phyloP scores from a whole-genome alignment of 2,797 vertebrate species.

The Kryptolebias ocellatus region DNA sequence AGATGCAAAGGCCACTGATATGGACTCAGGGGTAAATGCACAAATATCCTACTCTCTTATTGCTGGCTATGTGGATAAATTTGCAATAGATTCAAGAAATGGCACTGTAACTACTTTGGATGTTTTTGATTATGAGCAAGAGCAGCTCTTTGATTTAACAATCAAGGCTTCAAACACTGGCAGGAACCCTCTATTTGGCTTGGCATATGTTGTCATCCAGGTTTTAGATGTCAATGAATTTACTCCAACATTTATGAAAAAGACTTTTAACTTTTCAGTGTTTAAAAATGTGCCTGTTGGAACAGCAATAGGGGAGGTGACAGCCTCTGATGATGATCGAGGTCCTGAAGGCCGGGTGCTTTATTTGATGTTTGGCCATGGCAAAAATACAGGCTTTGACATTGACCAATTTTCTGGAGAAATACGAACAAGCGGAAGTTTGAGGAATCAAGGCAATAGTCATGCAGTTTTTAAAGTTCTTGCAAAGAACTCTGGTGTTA shows the following conservation, averaged over 20 bases:
- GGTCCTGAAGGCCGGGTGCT: constrained; percentile 79
- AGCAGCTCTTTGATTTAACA: constrained; percentile 76
- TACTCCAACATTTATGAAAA: constrained; percentile 69
- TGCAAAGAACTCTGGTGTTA: constrained; percentile 81
- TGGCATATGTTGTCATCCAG: constrained; percentile 73
- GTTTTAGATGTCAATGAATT: constrained; percentile 82
- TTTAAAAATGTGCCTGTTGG: constrained; percentile 73
- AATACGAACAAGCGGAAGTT: constrained; percentile 71
- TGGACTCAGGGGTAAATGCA: constrained; percentile 75
- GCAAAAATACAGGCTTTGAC: constrained; percentile 74
- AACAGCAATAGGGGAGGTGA: constrained; percentile 74
- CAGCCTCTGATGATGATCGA: constrained; percentile 76
- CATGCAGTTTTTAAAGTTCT: constrained; percentile 69
- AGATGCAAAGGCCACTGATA: constrained; percentile 69
- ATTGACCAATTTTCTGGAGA: constrained; percentile 74
- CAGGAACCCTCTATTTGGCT: constrained; percentile 64
- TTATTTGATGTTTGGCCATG: constrained; percentile 77
- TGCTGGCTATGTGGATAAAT: constrained; percentile 74
- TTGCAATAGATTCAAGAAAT: constrained; percentile 74
- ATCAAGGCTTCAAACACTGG: constrained; percentile 76
- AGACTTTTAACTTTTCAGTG: constrained; percentile 74
- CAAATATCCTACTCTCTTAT: constrained; percentile 78
- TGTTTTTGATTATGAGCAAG: constrained; percentile 80
- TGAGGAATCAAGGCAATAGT: constrained; percentile 74
- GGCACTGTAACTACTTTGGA: constrained; percentile 74